Percentiles rank a stretch among this genome's conserved stretches.
Conservation (phyloP, 1,140 invertebrate genomes). For the Caenorhabditis elegans region WBcel235 BX284605.5:5544501-5545000, state of each 20-base stretch:
- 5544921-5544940: constrained; percentile 9
- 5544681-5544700: constrained; percentile 84
- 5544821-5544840: constrained; percentile 16
- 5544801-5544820: background rate
- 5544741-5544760: constrained; percentile 39
- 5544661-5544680: constrained; percentile 78
- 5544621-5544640: too few species aligned
- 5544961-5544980: constrained; percentile 10
- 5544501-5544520: constrained; percentile 1
- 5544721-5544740: constrained; percentile 77
- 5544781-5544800: background rate
- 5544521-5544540: background rate
- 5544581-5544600: constrained; percentile 11
- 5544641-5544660: background rate
- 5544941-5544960: background rate
- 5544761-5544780: constrained; percentile 21
- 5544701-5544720: constrained; percentile 75
- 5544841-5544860: constrained; percentile 36
- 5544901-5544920: constrained; percentile 26
- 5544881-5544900: constrained; percentile 28
- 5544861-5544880: constrained; percentile 35
- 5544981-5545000: background rate
- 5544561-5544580: constrained; percentile 8
- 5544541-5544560: constrained; percentile 3
- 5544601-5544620: background rate